Base-by-base conservation (phyloP, 2,113 vertebrate species). In the Protobothrops flavoviridis region DNA sequence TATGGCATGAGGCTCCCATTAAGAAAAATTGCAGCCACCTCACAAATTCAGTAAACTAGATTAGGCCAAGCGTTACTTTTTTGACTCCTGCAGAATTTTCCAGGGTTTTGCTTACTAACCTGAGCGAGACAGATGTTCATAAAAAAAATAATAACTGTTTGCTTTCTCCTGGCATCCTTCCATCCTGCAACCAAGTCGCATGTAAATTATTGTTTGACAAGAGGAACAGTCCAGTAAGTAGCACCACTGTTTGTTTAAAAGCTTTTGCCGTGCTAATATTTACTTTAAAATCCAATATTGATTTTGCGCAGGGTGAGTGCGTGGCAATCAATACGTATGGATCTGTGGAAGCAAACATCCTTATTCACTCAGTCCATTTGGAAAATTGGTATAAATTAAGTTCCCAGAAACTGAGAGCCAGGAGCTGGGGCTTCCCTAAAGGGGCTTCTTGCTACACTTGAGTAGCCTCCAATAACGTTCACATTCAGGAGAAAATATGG, bases 371-470 rank as follows among this genome's bases (percentile, higher is more conserved):
- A 90, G 64, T 12, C n/a, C 23, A 26, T 53, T 90, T 91, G 23
- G 64, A 91, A 93, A 93, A 91, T 87, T 91, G 86, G 52, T 17
- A 45, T 88, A 45, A 93, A 92, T 56, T 69, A 81, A 94, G 92
- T 92, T 90, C 39, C 57, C 81, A 12, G 39, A 26, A 90, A 48
- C 33, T 29, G 15, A 10, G 21, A 1, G 15, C 23, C 43, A 3
- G 43, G n/a, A 81, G 17, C n/a, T 29, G 53, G 7, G 17, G 8
- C 52, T 94, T 39, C 24, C 33, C 33, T 43, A 86, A 90, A 29
- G 21, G 23, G 74, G 23, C 29, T 91, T 88, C 7, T 56, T 85
- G 45, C 21, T 17, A 10, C 21, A 43, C n/a, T 43, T 52, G n/a
- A 55, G 87, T 74, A 39, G 21, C 69, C 24, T 12, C 13, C 26